Evolutionary conservation across 2,888 invertebrate genomes (phyloP).

Genomic region (Oligia fasciuncula): DNA sequence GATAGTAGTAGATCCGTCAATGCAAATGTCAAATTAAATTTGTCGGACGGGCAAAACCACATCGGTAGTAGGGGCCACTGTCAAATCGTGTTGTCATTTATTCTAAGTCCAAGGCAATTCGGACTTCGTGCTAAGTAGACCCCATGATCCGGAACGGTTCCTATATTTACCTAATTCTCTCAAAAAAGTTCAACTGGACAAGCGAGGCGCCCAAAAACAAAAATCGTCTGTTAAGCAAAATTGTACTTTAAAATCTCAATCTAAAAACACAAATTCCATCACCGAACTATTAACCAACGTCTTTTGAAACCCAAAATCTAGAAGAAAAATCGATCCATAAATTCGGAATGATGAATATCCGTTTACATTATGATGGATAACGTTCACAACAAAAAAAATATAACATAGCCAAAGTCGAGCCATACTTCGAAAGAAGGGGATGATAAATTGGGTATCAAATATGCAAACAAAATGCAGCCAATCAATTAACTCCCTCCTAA

Average conservation of each 20-base stretch:
- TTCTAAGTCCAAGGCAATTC: background rate
- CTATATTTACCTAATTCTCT: background rate
- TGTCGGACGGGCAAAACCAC: background rate
- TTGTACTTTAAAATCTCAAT: background rate
- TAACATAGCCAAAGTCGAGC: constrained; percentile 44
- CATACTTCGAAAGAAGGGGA: constrained; percentile 63
- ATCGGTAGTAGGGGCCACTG: too few species aligned
- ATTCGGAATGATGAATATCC: constrained; percentile 47
- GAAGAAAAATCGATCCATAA: constrained; percentile 43
- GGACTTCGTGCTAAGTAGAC: background rate
- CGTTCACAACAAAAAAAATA: constrained; percentile 60
- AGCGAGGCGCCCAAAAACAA: background rate
- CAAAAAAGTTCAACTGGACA: background rate
- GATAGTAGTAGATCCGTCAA: too few species aligned
- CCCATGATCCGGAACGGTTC: background rate
- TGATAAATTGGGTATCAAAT: constrained; percentile 84
- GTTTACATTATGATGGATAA: constrained; percentile 60
- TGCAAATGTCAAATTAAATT: background rate
- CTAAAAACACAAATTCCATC: constrained; percentile 2
- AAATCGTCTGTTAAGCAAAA: background rate
- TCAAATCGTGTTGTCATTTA: background rate
- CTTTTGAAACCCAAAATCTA: background rate
- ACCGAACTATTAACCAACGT: background rate
- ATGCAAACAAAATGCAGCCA: constrained; percentile 82
- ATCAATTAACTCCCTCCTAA: constrained; percentile 73